These are phyloP conservation scores for Ophioninae sp. DNA, from an alignment of 2,888 invertebrate species.

Conservation along the genomic window DNA sequence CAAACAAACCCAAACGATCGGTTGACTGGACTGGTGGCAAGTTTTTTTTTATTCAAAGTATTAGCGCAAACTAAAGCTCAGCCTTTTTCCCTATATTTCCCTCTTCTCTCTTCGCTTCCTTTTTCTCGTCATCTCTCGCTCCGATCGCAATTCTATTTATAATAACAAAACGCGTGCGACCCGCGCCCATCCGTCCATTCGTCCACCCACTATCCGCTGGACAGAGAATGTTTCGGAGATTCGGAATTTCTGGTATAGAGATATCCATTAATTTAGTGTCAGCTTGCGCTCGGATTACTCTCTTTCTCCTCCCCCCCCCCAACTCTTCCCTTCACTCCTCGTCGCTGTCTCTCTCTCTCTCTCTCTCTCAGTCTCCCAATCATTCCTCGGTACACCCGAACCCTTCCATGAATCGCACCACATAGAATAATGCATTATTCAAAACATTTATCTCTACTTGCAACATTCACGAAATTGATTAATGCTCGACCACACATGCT, in stretches of 20 bases:
- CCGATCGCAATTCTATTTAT: constrained; percentile 44
- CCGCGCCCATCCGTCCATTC: constrained; percentile 35
- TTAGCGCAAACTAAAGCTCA: neutral
- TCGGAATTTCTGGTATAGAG: constrained; percentile 64
- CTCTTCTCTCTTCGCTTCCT: neutral
- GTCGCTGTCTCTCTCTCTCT: constrained; percentile 19
- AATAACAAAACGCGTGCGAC: constrained; percentile 50
- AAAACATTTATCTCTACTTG: constrained; percentile 66
- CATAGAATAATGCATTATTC: constrained; percentile 65
- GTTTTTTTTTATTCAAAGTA: neutral
- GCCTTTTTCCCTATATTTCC: neutral
- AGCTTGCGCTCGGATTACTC: constrained; percentile 57
- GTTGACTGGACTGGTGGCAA: too few species aligned
- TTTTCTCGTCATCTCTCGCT: constrained; percentile 5
- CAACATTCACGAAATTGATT: constrained; percentile 64
- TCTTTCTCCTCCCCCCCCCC: constrained; percentile 17
- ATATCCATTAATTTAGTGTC: constrained; percentile 68
- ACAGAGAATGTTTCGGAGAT: constrained; percentile 52
- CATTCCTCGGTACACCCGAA: constrained; percentile 11
- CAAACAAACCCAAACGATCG: too few species aligned
- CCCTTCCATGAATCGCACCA: constrained; percentile 17
- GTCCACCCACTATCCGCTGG: constrained; percentile 52
- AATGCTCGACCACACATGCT: constrained; percentile 56
- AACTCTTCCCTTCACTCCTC: constrained; percentile 32
- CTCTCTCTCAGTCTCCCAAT: constrained; percentile 9